Base-by-base conservation (phyloP, 2,888 invertebrate species). In the Oegoconia quadripuncta region DNA sequence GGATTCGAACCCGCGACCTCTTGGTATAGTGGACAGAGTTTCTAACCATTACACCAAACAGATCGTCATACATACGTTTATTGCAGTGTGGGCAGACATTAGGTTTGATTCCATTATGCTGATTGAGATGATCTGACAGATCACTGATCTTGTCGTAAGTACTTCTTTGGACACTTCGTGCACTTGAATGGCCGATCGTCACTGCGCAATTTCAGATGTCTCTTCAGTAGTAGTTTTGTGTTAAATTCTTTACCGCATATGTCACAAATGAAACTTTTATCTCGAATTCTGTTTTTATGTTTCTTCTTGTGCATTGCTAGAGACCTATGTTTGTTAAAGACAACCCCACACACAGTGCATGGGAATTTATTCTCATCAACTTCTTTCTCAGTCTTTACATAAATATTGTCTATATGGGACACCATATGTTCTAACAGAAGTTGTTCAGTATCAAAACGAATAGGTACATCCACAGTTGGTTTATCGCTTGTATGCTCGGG, bases 21-120 rank as follows among this genome's bases (percentile, higher is more conserved):
- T n/a, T n/a, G n/a, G n/a, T n/a, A n/a, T n/a, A n/a, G n/a, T n/a
- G n/a, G n/a, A n/a, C n/a, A n/a, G n/a, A n/a, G n/a, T n/a, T n/a
- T n/a, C n/a, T n/a, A n/a, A n/a, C n/a, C n/a, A n/a, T n/a, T n/a
- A n/a, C n/a, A n/a, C n/a, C n/a, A n/a, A n/a, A n/a, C n/a, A n/a
- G n/a, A n/a, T n/a, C n/a, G n/a, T n/a, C 18, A 18, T 18, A 34
- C 22, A 48, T 62, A 91, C 84, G 89, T 89, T 91, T 91, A 42
- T 76, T 81, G 64, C 91, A 91, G 52, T 88, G 86, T 20, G 84
- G 75, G 60, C 91, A 91, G 11, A 81, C 73, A 59, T 91, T 88
- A 4, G 89, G 87, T 56, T 90, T 91, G 15, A 79, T 63, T 2
- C 89, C 88, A 13, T 80, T 77, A 64, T 91, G 91, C n/a, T 79